phyloP scores from a whole-genome alignment of 2,797 vertebrate genomes.

The Eidolon dupreanum region DNA sequence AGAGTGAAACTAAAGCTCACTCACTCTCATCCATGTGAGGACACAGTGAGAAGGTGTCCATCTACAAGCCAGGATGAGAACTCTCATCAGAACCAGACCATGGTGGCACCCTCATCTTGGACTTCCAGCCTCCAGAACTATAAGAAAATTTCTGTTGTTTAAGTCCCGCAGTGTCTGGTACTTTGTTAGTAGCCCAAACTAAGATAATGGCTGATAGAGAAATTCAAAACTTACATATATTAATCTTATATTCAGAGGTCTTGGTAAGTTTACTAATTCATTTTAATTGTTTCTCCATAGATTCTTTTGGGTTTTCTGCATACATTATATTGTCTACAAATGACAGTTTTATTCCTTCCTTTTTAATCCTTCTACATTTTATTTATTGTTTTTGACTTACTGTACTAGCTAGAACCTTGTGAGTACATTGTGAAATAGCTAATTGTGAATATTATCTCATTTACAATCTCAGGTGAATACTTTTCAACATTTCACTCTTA shows the following conservation, averaged over 20 bases:
- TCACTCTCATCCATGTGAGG: not conserved
- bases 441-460: not conserved
- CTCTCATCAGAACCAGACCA: not conserved
- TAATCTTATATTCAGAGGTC: slow-evolving; percentile 10
- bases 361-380: not conserved
- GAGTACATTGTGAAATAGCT: not conserved
- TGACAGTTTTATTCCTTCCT: not conserved
- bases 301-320: not conserved
- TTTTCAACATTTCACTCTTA: not conserved
- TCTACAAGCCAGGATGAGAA: not conserved
- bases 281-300: not conserved
- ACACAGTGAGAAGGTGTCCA: not conserved
- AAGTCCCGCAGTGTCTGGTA: not conserved
- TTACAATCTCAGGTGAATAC: not conserved
- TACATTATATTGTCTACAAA: not conserved
- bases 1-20: not conserved
- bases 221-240: not conserved
- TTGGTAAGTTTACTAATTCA: slow-evolving; percentile 1
- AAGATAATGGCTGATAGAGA: not conserved
- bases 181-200: not conserved
- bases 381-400: not conserved
- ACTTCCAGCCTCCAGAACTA: not conserved
- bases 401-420: not conserved
- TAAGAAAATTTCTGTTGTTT: not conserved
- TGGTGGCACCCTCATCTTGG: not conserved